Percentiles rank a stretch among this genome's conserved stretches.
Evolutionary conservation across 2,113 vertebrate genomes (phyloP).

Genomic region (Prunella himalayana): DNA sequence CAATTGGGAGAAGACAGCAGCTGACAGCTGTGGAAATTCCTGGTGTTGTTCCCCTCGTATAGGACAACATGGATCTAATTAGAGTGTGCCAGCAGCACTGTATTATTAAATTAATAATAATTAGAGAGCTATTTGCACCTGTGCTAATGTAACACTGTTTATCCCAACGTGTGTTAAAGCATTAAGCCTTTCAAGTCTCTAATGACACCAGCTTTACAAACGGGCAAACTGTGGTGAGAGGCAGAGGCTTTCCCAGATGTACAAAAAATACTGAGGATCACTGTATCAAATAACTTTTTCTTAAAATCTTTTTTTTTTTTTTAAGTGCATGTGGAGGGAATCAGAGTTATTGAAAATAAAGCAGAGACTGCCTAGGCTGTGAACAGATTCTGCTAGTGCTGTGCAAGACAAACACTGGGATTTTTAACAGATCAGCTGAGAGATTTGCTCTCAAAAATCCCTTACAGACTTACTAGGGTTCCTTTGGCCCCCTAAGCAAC

Average conservation of each 20-base stretch:
- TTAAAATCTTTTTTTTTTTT: not conserved
- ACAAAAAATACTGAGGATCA: not conserved
- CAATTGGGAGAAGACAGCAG: conserved; percentile 33
- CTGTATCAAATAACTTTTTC: not conserved
- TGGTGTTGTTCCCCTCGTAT: not conserved
- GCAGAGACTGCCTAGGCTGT: not conserved
- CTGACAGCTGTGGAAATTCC: conserved; percentile 52
- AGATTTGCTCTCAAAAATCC: not conserved
- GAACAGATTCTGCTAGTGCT: not conserved
- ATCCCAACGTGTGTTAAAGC: not conserved
- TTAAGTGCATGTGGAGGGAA: not conserved
- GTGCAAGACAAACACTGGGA: not conserved
- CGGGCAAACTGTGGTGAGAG: fast-evolving
- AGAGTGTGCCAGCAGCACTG: not conserved
- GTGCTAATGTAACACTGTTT: conserved; percentile 7
- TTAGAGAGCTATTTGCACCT: conserved; percentile 43
- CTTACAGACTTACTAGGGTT: not conserved
- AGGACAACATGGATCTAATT: conserved; percentile 14
- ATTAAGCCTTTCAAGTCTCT: not conserved
- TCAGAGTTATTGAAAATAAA: not conserved
- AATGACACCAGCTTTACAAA: not conserved
- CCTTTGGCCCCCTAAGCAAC: not conserved
- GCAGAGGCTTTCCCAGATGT: not conserved
- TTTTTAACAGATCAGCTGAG: not conserved
- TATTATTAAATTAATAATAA: conserved; percentile 48